Percentiles rank a stretch among this genome's conserved stretches.
Conservation (phyloP, 2,797 vertebrate species). For the Brachymystax lenok region DNA sequence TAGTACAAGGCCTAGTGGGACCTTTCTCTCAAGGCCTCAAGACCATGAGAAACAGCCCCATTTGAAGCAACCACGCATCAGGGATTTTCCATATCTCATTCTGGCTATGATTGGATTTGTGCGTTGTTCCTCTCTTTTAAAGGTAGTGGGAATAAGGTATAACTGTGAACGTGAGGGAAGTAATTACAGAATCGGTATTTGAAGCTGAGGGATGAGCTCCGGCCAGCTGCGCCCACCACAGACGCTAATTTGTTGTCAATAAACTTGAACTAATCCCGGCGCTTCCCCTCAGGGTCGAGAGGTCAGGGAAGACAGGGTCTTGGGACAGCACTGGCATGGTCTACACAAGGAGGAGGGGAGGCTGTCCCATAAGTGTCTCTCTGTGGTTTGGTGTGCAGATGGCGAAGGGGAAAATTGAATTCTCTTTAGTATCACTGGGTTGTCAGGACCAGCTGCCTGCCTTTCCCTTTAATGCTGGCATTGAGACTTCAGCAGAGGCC, state of each 20-base stretch:
- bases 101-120: slow-evolving; percentile 18
- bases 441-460: slow-evolving; percentile 64
- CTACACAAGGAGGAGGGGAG: slow-evolving; percentile 13
- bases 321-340: slow-evolving; percentile 20
- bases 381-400: slow-evolving; percentile 71
- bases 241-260: slow-evolving; percentile 57
- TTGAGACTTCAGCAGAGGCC: slow-evolving; percentile 38
- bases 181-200: slow-evolving; percentile 27
- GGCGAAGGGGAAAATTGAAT: slow-evolving; percentile 66
- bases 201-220: slow-evolving; percentile 33
- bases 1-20: neutral
- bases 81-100: slow-evolving; percentile 20
- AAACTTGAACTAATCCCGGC: slow-evolving; percentile 50
- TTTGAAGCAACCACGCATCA: slow-evolving; percentile 5
- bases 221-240: slow-evolving; percentile 47
- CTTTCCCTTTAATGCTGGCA: slow-evolving; percentile 41
- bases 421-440: slow-evolving; percentile 58
- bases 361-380: slow-evolving; percentile 55
- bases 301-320: slow-evolving; percentile 36
- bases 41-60: neutral
- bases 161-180: slow-evolving; percentile 28
- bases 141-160: slow-evolving; percentile 21
- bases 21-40: neutral
- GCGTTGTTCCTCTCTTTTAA: slow-evolving; percentile 17
- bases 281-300: slow-evolving; percentile 43